Evolutionary conservation across 2,113 vertebrate species (phyloP).

Genomic region (Monopterus albus): DNA sequence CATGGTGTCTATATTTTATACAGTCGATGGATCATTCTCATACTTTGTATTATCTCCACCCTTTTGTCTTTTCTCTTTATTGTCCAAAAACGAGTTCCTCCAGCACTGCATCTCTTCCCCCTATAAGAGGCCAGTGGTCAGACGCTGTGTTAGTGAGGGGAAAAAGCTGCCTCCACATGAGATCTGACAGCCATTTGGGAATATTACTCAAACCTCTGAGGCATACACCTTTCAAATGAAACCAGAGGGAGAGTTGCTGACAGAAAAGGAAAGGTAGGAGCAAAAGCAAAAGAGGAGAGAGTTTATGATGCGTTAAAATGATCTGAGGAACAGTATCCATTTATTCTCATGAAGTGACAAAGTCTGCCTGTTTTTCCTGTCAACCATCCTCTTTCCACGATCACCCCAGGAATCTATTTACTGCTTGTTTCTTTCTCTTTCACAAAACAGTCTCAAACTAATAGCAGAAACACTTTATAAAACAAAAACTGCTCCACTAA

Average conservation of each 20-base stretch:
- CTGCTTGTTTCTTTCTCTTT: neutral
- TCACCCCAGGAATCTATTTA: slow-evolving; percentile 15
- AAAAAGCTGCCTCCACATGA: slow-evolving; percentile 36
- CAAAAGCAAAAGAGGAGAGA: slow-evolving; percentile 8
- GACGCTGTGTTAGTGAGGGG: slow-evolving; percentile 12
- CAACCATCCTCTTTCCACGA: slow-evolving; percentile 20
- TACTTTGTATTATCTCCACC: slow-evolving; percentile 2
- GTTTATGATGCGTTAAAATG: slow-evolving; percentile 64
- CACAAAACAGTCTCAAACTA: neutral
- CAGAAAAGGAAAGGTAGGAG: slow-evolving; percentile 23
- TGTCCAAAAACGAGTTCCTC: slow-evolving; percentile 39
- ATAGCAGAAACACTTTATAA: neutral
- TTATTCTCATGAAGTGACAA: slow-evolving; percentile 52
- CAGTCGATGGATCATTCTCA: neutral
- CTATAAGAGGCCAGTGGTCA: slow-evolving; percentile 34
- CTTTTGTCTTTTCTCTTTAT: slow-evolving; percentile 17
- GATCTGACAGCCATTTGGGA: slow-evolving; percentile 59
- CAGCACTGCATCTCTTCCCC: slow-evolving; percentile 34
- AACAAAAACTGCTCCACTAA: no score
- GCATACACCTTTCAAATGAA: slow-evolving; percentile 59
- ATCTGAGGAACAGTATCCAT: slow-evolving; percentile 51
- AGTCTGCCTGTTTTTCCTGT: slow-evolving; percentile 15
- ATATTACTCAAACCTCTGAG: slow-evolving; percentile 64
- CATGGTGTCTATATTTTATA: no score
- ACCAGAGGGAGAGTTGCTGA: slow-evolving; percentile 24